phyloP scores from a whole-genome alignment of 1,140 invertebrate species.

The Probaryconus sp. region DNA sequence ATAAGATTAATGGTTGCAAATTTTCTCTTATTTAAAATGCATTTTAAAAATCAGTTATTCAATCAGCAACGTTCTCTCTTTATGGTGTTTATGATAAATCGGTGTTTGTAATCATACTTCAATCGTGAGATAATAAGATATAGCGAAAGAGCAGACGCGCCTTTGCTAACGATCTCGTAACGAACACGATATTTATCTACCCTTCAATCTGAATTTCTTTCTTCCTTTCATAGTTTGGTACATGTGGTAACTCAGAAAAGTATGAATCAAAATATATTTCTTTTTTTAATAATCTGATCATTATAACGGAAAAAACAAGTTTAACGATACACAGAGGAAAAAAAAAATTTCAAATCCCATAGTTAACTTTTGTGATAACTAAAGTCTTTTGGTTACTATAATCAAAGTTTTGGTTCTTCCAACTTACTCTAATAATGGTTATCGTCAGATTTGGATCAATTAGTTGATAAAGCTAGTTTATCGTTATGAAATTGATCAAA shows the following conservation, averaged over 20 bases:
- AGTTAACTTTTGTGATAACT: too few species aligned
- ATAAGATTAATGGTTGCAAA: conserved; percentile 30
- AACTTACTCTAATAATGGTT: too few species aligned
- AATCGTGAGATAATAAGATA: conserved; percentile 61
- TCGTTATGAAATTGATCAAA: too few species aligned
- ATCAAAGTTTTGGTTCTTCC: too few species aligned
- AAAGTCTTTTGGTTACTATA: too few species aligned
- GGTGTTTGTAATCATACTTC: conserved; percentile 44
- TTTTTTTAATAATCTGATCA: conserved; percentile 37
- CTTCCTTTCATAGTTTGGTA: conserved; percentile 37
- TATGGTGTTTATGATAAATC: conserved; percentile 47
- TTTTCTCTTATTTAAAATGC: conserved; percentile 28
- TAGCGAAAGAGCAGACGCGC: conserved; percentile 53
- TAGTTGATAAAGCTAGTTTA: too few species aligned
- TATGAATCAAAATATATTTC: conserved; percentile 38
- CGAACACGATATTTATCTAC: conserved; percentile 56
- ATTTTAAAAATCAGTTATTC: conserved; percentile 45
- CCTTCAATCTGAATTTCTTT: conserved; percentile 50
- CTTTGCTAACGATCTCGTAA: conserved; percentile 61
- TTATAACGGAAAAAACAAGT: conserved; percentile 29
- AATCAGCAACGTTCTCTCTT: conserved; percentile 40
- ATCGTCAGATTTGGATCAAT: too few species aligned
- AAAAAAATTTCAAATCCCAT: too few species aligned
- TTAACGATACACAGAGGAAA: too few species aligned
- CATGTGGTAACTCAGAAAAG: conserved; percentile 30